These are phyloP conservation scores for Dromius quadrimaculatus DNA, from an alignment of 2,888 invertebrate species.

Conservation along the genomic window DNA sequence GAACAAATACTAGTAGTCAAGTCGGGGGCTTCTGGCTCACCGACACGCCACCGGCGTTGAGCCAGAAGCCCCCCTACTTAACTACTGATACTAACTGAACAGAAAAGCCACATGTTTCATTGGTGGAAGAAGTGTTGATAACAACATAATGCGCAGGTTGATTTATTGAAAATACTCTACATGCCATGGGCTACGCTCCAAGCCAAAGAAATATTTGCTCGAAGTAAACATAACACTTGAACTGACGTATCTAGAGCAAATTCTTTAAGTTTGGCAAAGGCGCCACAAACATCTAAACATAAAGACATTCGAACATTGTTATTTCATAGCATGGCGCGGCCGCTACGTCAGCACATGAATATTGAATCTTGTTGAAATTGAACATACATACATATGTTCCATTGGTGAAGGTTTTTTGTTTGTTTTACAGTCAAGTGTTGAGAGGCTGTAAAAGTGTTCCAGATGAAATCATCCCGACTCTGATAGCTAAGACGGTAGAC, in stretches of 20 bases:
- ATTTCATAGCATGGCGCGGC: conserved; percentile 10
- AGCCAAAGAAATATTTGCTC: conserved; percentile 31
- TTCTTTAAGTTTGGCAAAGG: conserved; percentile 18
- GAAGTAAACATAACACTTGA: conserved; percentile 39
- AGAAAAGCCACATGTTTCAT: no score
- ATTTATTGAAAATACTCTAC: no score
- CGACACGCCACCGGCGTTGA: no score
- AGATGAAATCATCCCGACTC: no score
- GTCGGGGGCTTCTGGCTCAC: no score
- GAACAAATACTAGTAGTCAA: no score
- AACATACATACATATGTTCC: conserved; percentile 22
- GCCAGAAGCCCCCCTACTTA: no score
- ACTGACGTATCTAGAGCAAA: conserved; percentile 32
- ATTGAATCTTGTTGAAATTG: conserved; percentile 35
- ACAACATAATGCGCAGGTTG: no score
- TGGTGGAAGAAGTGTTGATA: no score
- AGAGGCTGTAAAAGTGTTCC: conserved; percentile 35
- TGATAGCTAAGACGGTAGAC: no score
- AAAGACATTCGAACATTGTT: conserved; percentile 7
- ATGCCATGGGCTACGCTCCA: no score
- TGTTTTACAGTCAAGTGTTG: conserved; percentile 30
- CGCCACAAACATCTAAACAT: conserved; percentile 17
- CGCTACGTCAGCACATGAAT: conserved; percentile 38
- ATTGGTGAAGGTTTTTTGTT: conserved; percentile 27
- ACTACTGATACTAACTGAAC: no score